A percentile compares a stretch with the other conserved stretches of the same genome.
phyloP scores from a whole-genome alignment of 1,140 invertebrate genomes.

The Drosophila leontia region DNA sequence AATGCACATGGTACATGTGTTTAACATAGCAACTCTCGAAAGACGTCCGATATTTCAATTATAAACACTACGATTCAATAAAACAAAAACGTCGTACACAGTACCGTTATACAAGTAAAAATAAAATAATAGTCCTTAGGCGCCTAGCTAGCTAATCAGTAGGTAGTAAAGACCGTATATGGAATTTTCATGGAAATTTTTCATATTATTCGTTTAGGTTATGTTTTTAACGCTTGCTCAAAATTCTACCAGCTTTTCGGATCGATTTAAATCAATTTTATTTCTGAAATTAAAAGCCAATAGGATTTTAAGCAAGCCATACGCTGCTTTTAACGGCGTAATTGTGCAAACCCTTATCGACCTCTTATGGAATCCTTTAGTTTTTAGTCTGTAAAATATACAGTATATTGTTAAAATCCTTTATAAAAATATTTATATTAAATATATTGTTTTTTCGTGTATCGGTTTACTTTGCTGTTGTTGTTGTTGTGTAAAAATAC shows the following conservation, averaged over 20 bases:
- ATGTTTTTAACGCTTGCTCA: slow-evolving; percentile 27
- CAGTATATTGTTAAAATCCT: slow-evolving; percentile 57
- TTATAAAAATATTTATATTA: slow-evolving; percentile 78
- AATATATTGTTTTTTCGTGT: slow-evolving; percentile 56
- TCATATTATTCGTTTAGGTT: slow-evolving; percentile 34
- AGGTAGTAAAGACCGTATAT: slow-evolving; percentile 58
- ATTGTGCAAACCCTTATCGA: slow-evolving; percentile 45
- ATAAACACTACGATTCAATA: slow-evolving; percentile 48
- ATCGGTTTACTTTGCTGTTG: slow-evolving; percentile 35
- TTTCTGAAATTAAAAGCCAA: neutral
- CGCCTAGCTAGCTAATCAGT: slow-evolving; percentile 59
- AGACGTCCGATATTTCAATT: slow-evolving; percentile 43
- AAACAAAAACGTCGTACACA: slow-evolving; percentile 70
- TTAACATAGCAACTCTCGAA: slow-evolving; percentile 32
- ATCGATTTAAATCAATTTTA: neutral
- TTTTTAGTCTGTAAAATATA: slow-evolving; percentile 66
- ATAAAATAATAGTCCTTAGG: slow-evolving; percentile 55
- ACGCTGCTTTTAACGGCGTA: slow-evolving; percentile 9
- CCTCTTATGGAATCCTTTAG: slow-evolving; percentile 64
- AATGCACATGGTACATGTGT: slow-evolving; percentile 58
- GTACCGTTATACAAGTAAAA: slow-evolving; percentile 53
- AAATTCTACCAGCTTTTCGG: neutral
- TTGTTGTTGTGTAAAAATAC: slow-evolving; percentile 74
- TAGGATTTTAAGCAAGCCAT: slow-evolving; percentile 11
- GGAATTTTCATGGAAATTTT: slow-evolving; percentile 63